phyloP scores from a whole-genome alignment of 2,888 invertebrate species.

The Leuctra nigra region DNA sequence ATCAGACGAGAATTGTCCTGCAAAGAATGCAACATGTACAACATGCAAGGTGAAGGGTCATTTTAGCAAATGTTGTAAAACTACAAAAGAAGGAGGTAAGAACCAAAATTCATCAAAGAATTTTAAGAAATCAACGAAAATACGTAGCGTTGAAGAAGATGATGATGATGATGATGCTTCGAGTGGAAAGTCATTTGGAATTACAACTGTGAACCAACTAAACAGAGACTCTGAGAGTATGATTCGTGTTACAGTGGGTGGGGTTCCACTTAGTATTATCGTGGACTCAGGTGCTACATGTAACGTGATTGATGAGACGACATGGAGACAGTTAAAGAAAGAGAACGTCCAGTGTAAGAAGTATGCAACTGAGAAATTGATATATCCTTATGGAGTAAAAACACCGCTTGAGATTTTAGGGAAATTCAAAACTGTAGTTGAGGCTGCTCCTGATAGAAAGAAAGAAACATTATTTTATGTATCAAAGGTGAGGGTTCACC shows the following conservation, averaged over 20 bases:
- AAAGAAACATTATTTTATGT: slow-evolving; percentile 13
- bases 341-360: background rate
- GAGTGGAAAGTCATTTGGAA: background rate
- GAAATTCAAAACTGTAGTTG: slow-evolving; percentile 1
- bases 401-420: slow-evolving; percentile 6
- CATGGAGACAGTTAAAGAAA: slow-evolving; percentile 14
- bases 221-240: background rate
- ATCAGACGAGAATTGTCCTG: no score
- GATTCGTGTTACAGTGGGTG: slow-evolving; percentile 14
- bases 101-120: background rate
- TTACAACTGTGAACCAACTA: background rate
- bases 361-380: background rate
- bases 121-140: background rate
- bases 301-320: slow-evolving; percentile 15
- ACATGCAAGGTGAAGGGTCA: background rate
- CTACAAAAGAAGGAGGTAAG: background rate
- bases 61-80: background rate
- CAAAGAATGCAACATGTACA: background rate
- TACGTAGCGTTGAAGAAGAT: background rate
- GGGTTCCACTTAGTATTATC: slow-evolving; percentile 7
- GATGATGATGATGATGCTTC: background rate
- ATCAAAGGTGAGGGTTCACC: slow-evolving; percentile 14
- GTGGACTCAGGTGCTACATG: slow-evolving; percentile 17
- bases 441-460: background rate
- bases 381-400: slow-evolving; percentile 14